phyloP scores from a whole-genome alignment of 2,888 invertebrate genomes.

The Agrochola lychnidis region DNA sequence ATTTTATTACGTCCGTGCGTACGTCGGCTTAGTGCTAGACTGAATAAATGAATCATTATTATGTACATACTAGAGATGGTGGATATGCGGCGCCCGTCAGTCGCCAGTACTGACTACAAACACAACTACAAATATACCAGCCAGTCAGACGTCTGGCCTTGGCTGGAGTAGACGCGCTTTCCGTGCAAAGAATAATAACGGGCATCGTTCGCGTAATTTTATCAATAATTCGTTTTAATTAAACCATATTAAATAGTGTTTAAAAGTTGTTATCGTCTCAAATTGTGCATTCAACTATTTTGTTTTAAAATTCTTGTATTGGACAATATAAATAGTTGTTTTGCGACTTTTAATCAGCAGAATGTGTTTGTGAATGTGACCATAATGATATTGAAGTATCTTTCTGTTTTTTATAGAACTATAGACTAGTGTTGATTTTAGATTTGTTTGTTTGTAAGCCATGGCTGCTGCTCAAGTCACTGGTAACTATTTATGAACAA shows the following conservation, averaged over 20 bases:
- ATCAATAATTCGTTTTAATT: neutral
- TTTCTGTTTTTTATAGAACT: neutral
- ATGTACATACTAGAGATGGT: too few species aligned
- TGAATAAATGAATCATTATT: too few species aligned
- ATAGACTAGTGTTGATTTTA: neutral
- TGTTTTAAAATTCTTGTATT: neutral
- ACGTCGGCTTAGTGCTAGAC: too few species aligned
- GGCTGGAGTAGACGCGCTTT: neutral
- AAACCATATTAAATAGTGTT: neutral
- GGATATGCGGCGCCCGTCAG: neutral
- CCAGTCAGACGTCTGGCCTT: conserved; percentile 11
- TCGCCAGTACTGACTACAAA: too few species aligned
- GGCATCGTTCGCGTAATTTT: neutral
- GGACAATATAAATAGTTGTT: neutral
- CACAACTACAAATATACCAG: neutral
- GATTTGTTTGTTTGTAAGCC: conserved; percentile 14
- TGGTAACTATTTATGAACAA: too few species aligned
- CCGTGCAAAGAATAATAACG: neutral
- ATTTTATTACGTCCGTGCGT: too few species aligned
- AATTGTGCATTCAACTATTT: neutral
- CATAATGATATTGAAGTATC: neutral
- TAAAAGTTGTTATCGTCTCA: neutral
- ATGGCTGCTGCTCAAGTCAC: conserved; percentile 13
- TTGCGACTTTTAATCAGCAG: neutral
- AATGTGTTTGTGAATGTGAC: neutral